These are phyloP conservation scores for Daboia siamensis DNA, from an alignment of 2,113 vertebrate genomes.

Conservation along the genomic window DNA sequence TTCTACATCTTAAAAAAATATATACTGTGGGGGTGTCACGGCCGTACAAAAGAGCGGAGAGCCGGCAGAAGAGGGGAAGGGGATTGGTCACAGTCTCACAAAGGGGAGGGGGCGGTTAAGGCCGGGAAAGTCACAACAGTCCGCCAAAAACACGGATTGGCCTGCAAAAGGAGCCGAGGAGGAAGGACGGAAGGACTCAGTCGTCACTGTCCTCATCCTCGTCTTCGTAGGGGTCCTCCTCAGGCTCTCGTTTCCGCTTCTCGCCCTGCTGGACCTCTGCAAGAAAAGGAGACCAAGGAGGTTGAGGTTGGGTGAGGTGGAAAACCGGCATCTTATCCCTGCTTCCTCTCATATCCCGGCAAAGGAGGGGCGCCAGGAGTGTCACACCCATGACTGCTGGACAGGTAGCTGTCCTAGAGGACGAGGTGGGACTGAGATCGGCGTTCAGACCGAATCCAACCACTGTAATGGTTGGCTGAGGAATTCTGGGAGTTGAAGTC, in stretches of 20 bases:
- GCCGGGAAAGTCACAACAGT: constrained; percentile 63
- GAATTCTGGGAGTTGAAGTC: neutral
- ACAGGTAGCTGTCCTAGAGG: too few species aligned
- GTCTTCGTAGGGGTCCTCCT: constrained; percentile 51
- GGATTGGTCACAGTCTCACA: neutral
- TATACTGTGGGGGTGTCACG: constrained; percentile 62
- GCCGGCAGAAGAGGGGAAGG: neutral
- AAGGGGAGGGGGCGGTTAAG: constrained; percentile 2
- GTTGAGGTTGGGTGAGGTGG: neutral
- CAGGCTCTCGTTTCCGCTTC: constrained; percentile 57
- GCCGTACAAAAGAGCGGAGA: constrained; percentile 57
- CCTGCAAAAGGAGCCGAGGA: constrained; percentile 14
- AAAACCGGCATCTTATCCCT: neutral
- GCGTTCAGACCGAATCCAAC: too few species aligned
- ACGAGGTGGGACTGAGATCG: neutral
- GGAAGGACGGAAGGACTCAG: constrained; percentile 8
- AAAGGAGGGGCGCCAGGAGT: too few species aligned
- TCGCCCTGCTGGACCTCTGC: constrained; percentile 50
- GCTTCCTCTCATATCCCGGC: neutral
- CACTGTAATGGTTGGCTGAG: neutral
- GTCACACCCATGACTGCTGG: neutral
- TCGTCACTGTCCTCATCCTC: constrained; percentile 52
- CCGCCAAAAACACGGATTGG: constrained; percentile 57
- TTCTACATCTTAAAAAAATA: constrained; percentile 71
- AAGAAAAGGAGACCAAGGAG: neutral